Evolutionary conservation across 2,113 vertebrate species (phyloP).

Genomic region (Elephantulus edwardii): DNA sequence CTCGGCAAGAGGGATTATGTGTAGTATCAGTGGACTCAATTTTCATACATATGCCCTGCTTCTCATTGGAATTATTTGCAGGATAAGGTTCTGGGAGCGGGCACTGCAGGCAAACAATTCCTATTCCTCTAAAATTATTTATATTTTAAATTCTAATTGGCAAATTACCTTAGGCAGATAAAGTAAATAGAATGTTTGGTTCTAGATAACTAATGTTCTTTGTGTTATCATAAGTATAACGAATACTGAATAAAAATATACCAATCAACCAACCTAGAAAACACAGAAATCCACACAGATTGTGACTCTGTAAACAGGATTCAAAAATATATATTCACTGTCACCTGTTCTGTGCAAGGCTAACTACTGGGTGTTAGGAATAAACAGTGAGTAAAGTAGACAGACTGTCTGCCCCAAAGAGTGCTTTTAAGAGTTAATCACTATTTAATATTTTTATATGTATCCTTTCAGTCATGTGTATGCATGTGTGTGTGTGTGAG

Average conservation of each 20-base stretch:
- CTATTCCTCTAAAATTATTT: background rate
- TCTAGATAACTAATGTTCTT: background rate
- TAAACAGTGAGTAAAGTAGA: background rate
- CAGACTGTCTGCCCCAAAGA: background rate
- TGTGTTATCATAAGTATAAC: constrained; percentile 1
- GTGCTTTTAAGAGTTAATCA: background rate
- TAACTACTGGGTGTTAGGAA: background rate
- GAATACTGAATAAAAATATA: background rate
- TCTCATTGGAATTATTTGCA: background rate
- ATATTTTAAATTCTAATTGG: background rate
- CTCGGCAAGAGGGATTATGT: background rate
- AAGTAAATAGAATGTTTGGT: background rate
- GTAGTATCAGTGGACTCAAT: background rate
- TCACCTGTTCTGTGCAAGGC: background rate
- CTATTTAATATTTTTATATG: background rate
- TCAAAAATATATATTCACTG: background rate
- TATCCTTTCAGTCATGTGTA: constrained; percentile 10
- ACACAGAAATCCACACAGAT: background rate
- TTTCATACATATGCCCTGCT: constrained; percentile 13
- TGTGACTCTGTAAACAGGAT: background rate
- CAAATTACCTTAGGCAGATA: background rate
- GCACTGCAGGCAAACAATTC: background rate
- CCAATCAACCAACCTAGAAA: no score
- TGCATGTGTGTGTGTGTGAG: background rate
- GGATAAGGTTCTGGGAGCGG: background rate